Base-by-base conservation (phyloP, 2,888 invertebrate genomes). In the Busseola fusca region DNA sequence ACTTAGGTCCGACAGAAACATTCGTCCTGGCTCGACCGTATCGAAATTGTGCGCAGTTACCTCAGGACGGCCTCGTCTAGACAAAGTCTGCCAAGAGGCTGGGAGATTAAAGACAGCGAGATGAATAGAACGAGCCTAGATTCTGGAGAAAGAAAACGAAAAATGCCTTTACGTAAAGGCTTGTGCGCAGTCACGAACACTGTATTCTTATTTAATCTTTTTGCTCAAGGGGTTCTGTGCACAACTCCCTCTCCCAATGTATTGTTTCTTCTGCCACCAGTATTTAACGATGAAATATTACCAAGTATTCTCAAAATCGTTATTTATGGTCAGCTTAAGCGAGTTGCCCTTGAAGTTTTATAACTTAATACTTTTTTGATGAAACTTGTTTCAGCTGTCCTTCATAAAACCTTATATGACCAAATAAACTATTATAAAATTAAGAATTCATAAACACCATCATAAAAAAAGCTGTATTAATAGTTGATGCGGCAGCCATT, bases 161-260 rank as follows among this genome's bases (percentile, higher is more conserved):
- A 94, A 94, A 93, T 89, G 86, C 88, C 91, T 92, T 92, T 92
- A 92, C 92, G 90, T 90, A 90, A 92, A 93, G 90, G 89, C 92
- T 91, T 91, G 92, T 92, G 89, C 91, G 88, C 93, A 94, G 94
- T 94, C 94, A 94, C 93, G 92, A 94, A 92, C 94, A 92, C 90
- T 86, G 90, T 91, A 90, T 92, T 93, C 91, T 94, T 94, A 93
- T 93, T 94, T 94, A 92, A 92, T 93, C 92, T 91, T 92, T 94
- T 94, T 95, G 91, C 90, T 84, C 70, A 81, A 84, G 84, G 83
- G 88, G 90, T 89, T 91, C 90, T 88, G 90, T 89, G 86, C 83
- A 80, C 81, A 86, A 88, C 88, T 88, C 84, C 85, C 87, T 89
- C 87, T 87, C 84, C 87, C 86, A 84, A 89, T 84, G 85, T 79